Evolutionary conservation across 2,888 invertebrate species (phyloP).

Genomic region (Chrysolina americana): DNA sequence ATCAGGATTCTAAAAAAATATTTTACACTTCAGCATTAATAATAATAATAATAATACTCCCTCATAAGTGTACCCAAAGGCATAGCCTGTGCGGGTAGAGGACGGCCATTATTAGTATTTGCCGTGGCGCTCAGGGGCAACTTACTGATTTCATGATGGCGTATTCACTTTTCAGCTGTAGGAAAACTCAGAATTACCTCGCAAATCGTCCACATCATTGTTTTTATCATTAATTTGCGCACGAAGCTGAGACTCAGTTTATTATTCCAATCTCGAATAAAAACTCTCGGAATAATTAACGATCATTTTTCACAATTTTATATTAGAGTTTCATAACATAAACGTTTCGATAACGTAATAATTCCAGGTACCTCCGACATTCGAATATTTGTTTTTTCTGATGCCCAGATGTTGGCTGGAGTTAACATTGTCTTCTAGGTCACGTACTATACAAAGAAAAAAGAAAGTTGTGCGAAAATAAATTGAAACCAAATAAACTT

Average conservation of each 20-base stretch:
- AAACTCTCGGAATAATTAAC: not conserved
- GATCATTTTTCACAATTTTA: conserved; percentile 5
- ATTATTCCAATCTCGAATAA: conserved; percentile 1
- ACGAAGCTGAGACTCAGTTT: not conserved
- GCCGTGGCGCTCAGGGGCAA: no score
- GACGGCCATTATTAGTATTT: no score
- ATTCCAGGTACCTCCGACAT: conserved; percentile 15
- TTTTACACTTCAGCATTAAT: not conserved
- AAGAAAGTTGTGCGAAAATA: conserved; percentile 47
- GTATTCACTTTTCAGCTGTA: no score
- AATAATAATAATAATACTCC: no score
- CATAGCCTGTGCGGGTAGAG: no score
- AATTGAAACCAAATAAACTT: conserved; percentile 51
- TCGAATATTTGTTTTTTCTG: conserved; percentile 21
- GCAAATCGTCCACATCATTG: not conserved
- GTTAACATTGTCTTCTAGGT: conserved; percentile 39
- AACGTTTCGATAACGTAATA: conserved; percentile 24
- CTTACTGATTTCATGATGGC: no score
- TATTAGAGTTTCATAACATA: conserved; percentile 16
- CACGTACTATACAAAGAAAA: conserved; percentile 40
- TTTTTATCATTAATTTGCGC: not conserved
- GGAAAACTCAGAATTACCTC: no score
- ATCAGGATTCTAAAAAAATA: no score
- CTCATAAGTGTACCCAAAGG: no score
- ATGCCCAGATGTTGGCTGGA: conserved; percentile 17